These are phyloP conservation scores for Oreochromis mossambicus DNA, from an alignment of 2,797 vertebrate species.

Conservation along the genomic window DNA sequence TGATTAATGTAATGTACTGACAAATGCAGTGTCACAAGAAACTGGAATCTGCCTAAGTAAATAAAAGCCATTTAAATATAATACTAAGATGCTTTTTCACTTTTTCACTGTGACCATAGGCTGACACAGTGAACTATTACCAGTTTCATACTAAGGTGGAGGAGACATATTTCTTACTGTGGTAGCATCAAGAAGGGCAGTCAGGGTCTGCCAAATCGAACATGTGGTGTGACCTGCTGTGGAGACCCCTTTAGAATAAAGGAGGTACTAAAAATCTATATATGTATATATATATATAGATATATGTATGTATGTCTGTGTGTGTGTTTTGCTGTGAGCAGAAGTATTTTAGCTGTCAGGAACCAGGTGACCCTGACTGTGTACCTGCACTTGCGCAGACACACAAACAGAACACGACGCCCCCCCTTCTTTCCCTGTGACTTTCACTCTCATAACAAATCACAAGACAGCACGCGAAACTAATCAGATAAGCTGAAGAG, in stretches of 20 bases:
- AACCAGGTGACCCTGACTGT: neutral
- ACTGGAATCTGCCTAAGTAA: neutral
- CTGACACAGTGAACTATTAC: neutral
- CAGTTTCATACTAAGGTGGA: neutral
- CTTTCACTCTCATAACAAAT: constrained; percentile 8
- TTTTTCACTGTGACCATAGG: neutral
- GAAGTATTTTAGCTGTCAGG: neutral
- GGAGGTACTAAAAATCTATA: neutral
- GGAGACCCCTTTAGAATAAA: neutral
- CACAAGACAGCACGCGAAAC: constrained; percentile 20
- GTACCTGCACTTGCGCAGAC: constrained; percentile 5
- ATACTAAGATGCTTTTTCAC: neutral
- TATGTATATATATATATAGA: no score
- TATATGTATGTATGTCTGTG: accelerated
- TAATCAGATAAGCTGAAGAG: constrained; percentile 1
- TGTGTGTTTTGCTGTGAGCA: neutral
- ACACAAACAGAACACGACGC: neutral
- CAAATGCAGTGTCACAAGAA: neutral
- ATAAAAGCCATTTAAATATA: neutral
- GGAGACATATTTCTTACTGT: neutral
- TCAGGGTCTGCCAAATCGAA: neutral
- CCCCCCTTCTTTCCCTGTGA: neutral
- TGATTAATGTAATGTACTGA: neutral
- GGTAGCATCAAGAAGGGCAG: neutral
- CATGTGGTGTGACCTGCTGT: neutral